Percentiles rank a stretch among this genome's conserved stretches.
Conservation (phyloP, 2,797 vertebrate genomes). For the Lerista edwardsae region DNA sequence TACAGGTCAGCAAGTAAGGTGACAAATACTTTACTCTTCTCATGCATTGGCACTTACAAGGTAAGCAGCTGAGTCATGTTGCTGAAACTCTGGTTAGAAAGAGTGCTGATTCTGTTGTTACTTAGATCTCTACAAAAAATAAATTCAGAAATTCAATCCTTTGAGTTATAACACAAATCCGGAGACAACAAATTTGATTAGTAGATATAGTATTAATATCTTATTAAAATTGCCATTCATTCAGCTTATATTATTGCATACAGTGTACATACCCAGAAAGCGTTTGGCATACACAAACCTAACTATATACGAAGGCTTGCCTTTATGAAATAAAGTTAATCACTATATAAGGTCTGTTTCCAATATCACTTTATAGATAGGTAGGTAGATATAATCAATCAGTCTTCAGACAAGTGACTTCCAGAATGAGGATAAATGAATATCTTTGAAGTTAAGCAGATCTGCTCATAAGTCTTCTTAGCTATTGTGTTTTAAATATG, state of each 20-base stretch:
- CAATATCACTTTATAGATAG: background rate
- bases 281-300: background rate
- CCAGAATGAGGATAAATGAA: background rate
- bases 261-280: slow-evolving; percentile 41
- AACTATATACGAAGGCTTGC: background rate
- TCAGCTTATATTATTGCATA: slow-evolving; percentile 48
- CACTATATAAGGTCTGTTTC: background rate
- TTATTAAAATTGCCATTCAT: slow-evolving; percentile 33
- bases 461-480: background rate
- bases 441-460: background rate
- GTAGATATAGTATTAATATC: slow-evolving; percentile 18
- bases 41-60: slow-evolving; percentile 87
- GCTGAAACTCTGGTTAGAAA: slow-evolving; percentile 99
- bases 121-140: slow-evolving; percentile 96
- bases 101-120: slow-evolving; percentile 99
- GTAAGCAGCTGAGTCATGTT: slow-evolving; percentile 99
- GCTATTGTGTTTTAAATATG: background rate
- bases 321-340: background rate
- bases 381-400: background rate
- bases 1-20: slow-evolving; percentile 11
- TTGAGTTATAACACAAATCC: slow-evolving; percentile 37
- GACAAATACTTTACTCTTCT: slow-evolving; percentile 33
- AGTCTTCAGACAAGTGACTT: background rate
- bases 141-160: slow-evolving; percentile 68
- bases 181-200: slow-evolving; percentile 51